Base-by-base conservation (phyloP, 2,113 vertebrate genomes). In the Cricetomys ansorgei region DNA sequence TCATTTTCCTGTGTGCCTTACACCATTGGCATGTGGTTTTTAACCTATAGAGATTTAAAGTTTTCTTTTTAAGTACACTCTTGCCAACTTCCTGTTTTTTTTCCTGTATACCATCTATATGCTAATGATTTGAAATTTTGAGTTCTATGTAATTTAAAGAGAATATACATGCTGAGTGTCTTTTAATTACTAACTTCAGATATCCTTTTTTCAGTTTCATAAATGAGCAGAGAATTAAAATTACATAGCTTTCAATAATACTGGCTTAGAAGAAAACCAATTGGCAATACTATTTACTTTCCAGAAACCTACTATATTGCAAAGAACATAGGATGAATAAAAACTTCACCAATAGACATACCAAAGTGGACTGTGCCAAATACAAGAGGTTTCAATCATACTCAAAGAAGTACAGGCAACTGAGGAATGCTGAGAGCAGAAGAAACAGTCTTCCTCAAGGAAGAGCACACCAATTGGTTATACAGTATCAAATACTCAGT, bases 141-240 rank as follows among this genome's bases (percentile, higher is more conserved):
- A 92, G 40, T 88, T 96, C 34, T 94, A 0, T 86, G 62, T 40
- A 62, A 62, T 92, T 95, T 79, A 94, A 96, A 40, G 90, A 48
- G 11, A 76, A 1, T 79, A 57, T 86, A 85, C 34, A 86, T 91
- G 37, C 53, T 57, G 31, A 91, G 67, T 87, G 40, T 48, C 31
- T 64, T 94, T 95, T 89, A 94, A 92, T 95, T 89, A 96, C 37
- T 92, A 64, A 93, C 81, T 29, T 83, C 76, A 94, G 69, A 81
- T 85, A 81, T 69, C 21, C 34, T 85, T 83, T 94, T 95, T 50
- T 76, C 70, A 90, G 40, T 80, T 94, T 86, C n/a, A 65, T 80
- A 81, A 89, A 92, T 88, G 85, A 90, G 8, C 43, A 73, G 57
- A 88, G 48, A 94, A 83, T 94, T 92, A 91, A 96, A 95, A 91